A percentile compares a stretch with the other conserved stretches of the same genome.
These are phyloP conservation scores for Bryconaethiops microstoma DNA, from an alignment of 2,797 vertebrate genomes.

Conservation along the genomic window DNA sequence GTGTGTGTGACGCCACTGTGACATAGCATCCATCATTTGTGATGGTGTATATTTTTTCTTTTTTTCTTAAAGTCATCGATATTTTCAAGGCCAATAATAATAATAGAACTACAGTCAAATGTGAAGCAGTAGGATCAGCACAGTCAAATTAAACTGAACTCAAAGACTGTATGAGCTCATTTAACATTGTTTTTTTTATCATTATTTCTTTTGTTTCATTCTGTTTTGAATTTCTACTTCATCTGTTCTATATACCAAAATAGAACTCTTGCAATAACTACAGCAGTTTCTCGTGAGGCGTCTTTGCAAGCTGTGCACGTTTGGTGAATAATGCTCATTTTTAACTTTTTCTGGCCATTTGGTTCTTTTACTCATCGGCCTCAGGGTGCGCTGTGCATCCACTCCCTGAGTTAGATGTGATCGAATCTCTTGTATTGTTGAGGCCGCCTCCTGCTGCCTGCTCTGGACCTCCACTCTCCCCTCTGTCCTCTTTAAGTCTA, in stretches of 20 bases:
- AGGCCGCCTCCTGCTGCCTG: background rate
- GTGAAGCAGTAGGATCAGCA: too few relatives aligned
- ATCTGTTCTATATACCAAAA: too few relatives aligned
- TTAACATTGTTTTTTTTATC: background rate
- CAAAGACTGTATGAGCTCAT: too few relatives aligned
- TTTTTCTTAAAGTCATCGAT: background rate
- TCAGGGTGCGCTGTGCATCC: background rate
- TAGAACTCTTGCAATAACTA: too few relatives aligned
- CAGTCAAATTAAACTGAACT: background rate
- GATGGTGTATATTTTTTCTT: background rate
- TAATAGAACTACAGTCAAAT: background rate
- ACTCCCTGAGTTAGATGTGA: too few relatives aligned
- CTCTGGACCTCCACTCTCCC: background rate
- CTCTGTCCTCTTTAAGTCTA: slow-evolving; percentile 19
- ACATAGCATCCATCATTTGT: slow-evolving; percentile 30
- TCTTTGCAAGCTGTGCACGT: too few relatives aligned
- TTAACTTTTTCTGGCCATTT: background rate
- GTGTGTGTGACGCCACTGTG: slow-evolving; percentile 14
- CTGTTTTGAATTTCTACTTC: too few relatives aligned
- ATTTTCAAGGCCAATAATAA: background rate
- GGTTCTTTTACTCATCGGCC: too few relatives aligned
- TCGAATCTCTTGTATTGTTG: background rate
- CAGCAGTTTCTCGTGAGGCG: too few relatives aligned
- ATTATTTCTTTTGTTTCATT: too few relatives aligned
- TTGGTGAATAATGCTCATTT: too few relatives aligned